phyloP scores from a whole-genome alignment of 2,797 vertebrate species.

The Discoglossus pictus region DNA sequence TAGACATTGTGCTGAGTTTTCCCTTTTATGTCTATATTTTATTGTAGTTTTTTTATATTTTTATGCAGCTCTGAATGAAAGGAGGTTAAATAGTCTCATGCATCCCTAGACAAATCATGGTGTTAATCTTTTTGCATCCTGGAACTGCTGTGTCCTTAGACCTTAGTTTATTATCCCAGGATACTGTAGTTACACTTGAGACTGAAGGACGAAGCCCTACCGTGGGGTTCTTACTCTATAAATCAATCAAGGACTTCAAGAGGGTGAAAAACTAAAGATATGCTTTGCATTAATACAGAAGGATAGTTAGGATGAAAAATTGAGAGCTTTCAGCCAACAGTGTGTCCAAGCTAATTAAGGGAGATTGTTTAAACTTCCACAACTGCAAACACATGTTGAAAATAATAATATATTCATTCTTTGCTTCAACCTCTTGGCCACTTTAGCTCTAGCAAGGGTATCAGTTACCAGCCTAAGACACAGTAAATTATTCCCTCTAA shows the following conservation, averaged over 20 bases:
- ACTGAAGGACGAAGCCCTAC: conserved; percentile 11
- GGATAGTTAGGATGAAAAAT: conserved; percentile 43
- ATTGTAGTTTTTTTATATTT: too few species aligned
- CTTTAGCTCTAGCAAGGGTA: conserved; percentile 37
- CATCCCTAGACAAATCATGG: background rate
- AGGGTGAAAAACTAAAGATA: conserved; percentile 5
- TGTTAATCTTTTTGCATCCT: background rate
- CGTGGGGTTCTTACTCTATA: conserved; percentile 26
- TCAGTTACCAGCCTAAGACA: conserved; percentile 32
- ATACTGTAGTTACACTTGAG: conserved; percentile 5
- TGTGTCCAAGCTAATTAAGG: conserved; percentile 40
- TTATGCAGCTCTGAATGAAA: background rate
- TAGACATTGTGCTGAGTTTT: too few species aligned
- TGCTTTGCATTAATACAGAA: conserved; percentile 29
- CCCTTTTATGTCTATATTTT: too few species aligned
- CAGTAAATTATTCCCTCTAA: conserved; percentile 34
- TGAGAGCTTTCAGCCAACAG: conserved; percentile 21
- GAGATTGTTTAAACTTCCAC: conserved; percentile 34
- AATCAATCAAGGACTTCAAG: conserved; percentile 37
- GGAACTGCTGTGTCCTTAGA: conserved; percentile 12
- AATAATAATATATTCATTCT: conserved; percentile 39
- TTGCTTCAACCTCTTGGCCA: conserved; percentile 37
- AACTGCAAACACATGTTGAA: conserved; percentile 48
- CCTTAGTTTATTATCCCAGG: conserved; percentile 33
- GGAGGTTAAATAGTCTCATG: background rate